Evolutionary conservation across 2,797 vertebrate genomes (phyloP), one percentile per base, ranked within the genome.

Genomic region (Miichthys miiuy): DNA sequence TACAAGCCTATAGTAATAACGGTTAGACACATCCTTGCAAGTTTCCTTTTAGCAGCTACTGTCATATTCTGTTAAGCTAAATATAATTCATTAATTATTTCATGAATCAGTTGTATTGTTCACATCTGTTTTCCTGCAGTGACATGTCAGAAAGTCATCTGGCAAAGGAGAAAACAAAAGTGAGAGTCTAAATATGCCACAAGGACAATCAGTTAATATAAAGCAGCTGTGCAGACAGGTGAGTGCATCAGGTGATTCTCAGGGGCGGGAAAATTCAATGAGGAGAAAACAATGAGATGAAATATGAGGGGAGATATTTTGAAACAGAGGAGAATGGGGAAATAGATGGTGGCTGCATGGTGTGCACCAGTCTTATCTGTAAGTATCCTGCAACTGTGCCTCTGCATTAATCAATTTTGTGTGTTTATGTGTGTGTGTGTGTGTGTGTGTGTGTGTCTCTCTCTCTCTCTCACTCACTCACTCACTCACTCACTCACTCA

Each of bases 21-120:
- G 51, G 42, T 50, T 17, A 27, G 34, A 44, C 58, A 47, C 21
- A 42, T 30, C 17, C 14, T 27, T 68, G 2, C n/a, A 61, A 57
- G 71, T 75, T 72, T 54, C 52, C 21, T 65, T 68, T 63, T 25
- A 69, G 17, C 5, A 55, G 30, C 20, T 8, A 11, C 14, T 34
- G n/a, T 50, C 47, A 60, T 1, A 38, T 38, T 46, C n/a, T 14
- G 7, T 8, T 18, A 9, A 55, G 30, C 30, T 42, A 20, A 23
- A 56, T 6, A 2, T n/a, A 25, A 38, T 38, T 41, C 4, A 20
- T 25, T 6, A 16, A 27, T 41, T 1, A 38, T 12, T 54, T 55
- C 20, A 50, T 20, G 1, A 50, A 20, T 8, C 7, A n/a, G 8
- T 50, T 27, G 3, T 6, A 55, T 27, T 23, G 11, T 34, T 38